Conservation (phyloP, 2,888 invertebrate species). For the Pocota personata region DNA sequence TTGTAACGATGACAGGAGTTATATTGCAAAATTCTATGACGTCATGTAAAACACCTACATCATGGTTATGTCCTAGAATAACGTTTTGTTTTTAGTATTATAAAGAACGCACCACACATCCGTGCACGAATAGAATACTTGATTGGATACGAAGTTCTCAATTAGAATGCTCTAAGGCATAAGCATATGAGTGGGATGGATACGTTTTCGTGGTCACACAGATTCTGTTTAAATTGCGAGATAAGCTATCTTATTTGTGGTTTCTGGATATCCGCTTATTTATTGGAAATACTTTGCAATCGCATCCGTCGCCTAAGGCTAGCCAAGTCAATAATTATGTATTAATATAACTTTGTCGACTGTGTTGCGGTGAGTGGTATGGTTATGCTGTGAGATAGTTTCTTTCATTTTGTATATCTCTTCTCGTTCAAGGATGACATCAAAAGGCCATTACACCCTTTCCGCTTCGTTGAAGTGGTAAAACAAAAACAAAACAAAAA, state of each 20-base stretch:
- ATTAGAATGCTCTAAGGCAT: slow-evolving; percentile 13
- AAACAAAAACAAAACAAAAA: slow-evolving; percentile 12
- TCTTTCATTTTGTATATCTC: not conserved
- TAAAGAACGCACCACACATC: not conserved
- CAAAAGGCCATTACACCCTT: slow-evolving; percentile 39
- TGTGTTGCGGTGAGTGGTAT: not conserved
- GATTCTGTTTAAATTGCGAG: not conserved
- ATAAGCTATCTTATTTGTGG: not conserved
- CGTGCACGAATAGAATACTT: not conserved
- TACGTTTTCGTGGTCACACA: not conserved
- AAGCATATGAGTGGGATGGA: not conserved
- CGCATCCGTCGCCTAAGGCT: slow-evolving; percentile 20
- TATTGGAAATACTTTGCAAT: slow-evolving; percentile 34
- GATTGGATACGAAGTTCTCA: slow-evolving; percentile 25
- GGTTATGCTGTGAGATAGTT: not conserved
- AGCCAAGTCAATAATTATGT: slow-evolving; percentile 30
- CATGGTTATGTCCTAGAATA: not conserved
- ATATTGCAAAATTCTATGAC: slow-evolving; percentile 42
- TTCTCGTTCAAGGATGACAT: slow-evolving; percentile 5
- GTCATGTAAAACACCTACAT: slow-evolving; percentile 22
- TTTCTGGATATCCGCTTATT: slow-evolving; percentile 2
- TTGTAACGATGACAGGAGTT: slow-evolving; percentile 32
- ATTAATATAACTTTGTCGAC: slow-evolving; percentile 33
- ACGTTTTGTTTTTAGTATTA: not conserved
- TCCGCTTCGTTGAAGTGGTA: slow-evolving; percentile 1